Conservation (phyloP, 2,888 invertebrate genomes). For the Epinotia demarniana region DNA sequence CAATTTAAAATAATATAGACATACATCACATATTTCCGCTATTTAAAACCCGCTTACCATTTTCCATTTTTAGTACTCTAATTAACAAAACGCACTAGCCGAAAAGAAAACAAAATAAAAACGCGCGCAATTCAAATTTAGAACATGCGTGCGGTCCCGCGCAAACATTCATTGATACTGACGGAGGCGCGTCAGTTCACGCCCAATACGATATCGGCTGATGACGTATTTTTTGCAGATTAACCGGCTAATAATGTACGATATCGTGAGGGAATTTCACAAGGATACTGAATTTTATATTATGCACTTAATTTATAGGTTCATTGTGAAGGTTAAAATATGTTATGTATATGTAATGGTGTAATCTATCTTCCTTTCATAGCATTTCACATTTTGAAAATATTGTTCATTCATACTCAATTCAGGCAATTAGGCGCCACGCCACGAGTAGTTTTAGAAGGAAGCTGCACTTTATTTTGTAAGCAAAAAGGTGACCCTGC, state of each 20-base stretch:
- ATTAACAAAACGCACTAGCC: slow-evolving; percentile 16
- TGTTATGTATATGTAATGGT: not conserved
- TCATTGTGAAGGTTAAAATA: not conserved
- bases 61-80: slow-evolving; percentile 24
- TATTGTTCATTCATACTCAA: too few species aligned
- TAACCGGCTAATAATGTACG: slow-evolving; percentile 20
- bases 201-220: slow-evolving; percentile 37
- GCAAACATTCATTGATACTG: slow-evolving; percentile 35
- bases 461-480: too few species aligned
- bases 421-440: too few species aligned
- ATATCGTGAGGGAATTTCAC: slow-evolving; percentile 10
- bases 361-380: too few species aligned
- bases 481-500: too few species aligned
- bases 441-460: too few species aligned
- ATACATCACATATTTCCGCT: not conserved
- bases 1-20: not conserved
- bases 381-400: too few species aligned
- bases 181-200: slow-evolving; percentile 42
- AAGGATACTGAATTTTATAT: slow-evolving; percentile 17
- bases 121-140: slow-evolving; percentile 31
- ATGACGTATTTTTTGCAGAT: slow-evolving; percentile 42
- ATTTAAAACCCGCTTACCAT: slow-evolving; percentile 22
- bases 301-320: not conserved
- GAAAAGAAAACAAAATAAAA: slow-evolving; percentile 8
- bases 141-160: slow-evolving; percentile 40